phyloP scores from a whole-genome alignment of 2,888 invertebrate species.

The Drosophila vallismaia region DNA sequence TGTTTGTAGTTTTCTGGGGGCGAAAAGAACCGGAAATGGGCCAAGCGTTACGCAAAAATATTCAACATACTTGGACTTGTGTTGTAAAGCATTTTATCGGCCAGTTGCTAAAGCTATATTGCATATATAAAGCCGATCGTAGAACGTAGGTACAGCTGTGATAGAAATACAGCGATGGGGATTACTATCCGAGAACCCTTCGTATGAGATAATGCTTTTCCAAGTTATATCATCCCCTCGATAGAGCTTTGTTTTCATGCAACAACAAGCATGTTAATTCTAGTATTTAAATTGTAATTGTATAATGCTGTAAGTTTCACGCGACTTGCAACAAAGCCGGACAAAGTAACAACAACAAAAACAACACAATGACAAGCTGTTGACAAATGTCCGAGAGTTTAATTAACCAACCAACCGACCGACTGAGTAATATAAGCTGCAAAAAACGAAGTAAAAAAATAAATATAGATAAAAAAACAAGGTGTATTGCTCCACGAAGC shows the following conservation, averaged over 20 bases:
- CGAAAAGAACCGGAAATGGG: conserved; percentile 22
- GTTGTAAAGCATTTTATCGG: conserved; percentile 24
- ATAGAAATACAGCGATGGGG: neutral
- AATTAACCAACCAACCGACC: conserved; percentile 29
- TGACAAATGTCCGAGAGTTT: conserved; percentile 42
- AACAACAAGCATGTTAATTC: conserved; percentile 47
- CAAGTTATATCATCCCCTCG: conserved; percentile 57
- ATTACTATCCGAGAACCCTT: no score
- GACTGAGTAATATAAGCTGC: conserved; percentile 25
- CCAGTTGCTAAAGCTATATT: conserved; percentile 11
- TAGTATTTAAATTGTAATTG: conserved; percentile 66
- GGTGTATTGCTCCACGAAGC: neutral
- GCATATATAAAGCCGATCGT: conserved; percentile 6
- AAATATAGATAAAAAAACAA: conserved; percentile 4
- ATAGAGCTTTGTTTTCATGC: conserved; percentile 48
- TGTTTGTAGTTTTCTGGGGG: no score
- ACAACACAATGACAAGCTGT: conserved; percentile 16
- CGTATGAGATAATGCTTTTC: neutral
- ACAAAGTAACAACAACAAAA: conserved; percentile 30
- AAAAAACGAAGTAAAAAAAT: neutral
- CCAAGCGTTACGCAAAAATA: conserved; percentile 12
- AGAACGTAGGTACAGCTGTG: conserved; percentile 12
- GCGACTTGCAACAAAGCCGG: conserved; percentile 45
- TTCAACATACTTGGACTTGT: conserved; percentile 16
- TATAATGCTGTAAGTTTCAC: conserved; percentile 61